A percentile compares a stretch with the other conserved stretches of the same genome.
These are phyloP conservation scores for Drosophila lini DNA, from an alignment of 1,140 invertebrate genomes.

Conservation along the genomic window DNA sequence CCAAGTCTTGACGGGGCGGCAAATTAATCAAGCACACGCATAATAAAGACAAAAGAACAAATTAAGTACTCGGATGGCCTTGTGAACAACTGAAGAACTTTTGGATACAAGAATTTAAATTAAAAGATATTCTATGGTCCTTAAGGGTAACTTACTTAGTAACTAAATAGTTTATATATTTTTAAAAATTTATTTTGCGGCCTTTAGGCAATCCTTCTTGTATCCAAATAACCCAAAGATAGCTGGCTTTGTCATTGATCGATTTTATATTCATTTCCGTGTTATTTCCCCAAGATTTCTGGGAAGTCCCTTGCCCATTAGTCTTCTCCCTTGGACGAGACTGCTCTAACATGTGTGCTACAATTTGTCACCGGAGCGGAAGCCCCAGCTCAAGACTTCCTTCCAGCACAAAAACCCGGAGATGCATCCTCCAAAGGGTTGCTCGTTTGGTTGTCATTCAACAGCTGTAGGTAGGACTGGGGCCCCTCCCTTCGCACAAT, in stretches of 20 bases:
- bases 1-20: constrained; percentile 50
- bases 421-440: constrained; percentile 63
- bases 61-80: constrained; percentile 36
- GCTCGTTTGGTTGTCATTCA: constrained; percentile 11
- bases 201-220: neutral
- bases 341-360: constrained; percentile 48
- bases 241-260: neutral
- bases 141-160: neutral
- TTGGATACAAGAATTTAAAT: neutral
- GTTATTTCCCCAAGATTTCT: constrained; percentile 13
- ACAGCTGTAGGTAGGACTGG: constrained; percentile 46
- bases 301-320: constrained; percentile 18
- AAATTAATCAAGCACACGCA: constrained; percentile 58
- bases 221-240: neutral
- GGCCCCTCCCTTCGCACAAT: constrained; percentile 51
- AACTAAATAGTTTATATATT: neutral
- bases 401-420: constrained; percentile 57
- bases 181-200: neutral
- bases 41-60: constrained; percentile 54
- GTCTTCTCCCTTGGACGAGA: constrained; percentile 10
- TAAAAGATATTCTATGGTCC: neutral
- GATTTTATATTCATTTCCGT: neutral
- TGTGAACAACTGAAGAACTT: constrained; percentile 3
- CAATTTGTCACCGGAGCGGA: constrained; percentile 46
- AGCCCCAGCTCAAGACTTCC: constrained; percentile 56